phyloP scores from a whole-genome alignment of 1,140 invertebrate species.

The Saccostrea glomerata region DNA sequence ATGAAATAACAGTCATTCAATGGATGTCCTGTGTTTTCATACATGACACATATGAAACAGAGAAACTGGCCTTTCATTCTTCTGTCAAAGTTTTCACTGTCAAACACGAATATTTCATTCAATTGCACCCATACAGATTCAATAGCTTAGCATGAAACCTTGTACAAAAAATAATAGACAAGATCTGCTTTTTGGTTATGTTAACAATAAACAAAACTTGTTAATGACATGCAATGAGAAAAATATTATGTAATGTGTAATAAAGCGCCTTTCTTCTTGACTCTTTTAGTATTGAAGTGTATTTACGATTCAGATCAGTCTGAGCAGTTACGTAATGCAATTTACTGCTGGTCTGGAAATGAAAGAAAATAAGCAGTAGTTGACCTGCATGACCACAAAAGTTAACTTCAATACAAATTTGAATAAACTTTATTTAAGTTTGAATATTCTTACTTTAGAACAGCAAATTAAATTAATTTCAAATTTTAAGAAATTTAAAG shows the following conservation, averaged over 20 bases:
- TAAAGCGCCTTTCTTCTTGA: background rate
- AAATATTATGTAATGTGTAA: constrained; percentile 16
- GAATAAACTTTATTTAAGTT: background rate
- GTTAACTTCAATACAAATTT: background rate
- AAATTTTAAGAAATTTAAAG: too few relatives aligned
- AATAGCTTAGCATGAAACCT: too few relatives aligned
- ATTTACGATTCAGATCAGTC: constrained; percentile 6
- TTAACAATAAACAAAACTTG: constrained; percentile 34
- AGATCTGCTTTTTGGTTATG: background rate
- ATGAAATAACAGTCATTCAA: constrained; percentile 14
- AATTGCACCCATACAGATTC: background rate
- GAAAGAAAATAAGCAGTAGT: background rate
- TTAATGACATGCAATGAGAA: constrained; percentile 21
- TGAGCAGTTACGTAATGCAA: background rate
- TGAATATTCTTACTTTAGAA: background rate
- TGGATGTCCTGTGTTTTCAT: background rate
- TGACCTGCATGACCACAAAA: background rate
- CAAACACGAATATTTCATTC: constrained; percentile 5
- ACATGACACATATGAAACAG: background rate
- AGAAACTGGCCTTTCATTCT: constrained; percentile 1
- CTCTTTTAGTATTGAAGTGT: background rate
- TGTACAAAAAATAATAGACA: background rate
- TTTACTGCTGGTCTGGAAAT: background rate
- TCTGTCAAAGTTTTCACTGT: constrained; percentile 9
- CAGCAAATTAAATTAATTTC: too few relatives aligned